Evolutionary conservation across 2,888 invertebrate species (phyloP).

Genomic region (Hyposoter didymator): DNA sequence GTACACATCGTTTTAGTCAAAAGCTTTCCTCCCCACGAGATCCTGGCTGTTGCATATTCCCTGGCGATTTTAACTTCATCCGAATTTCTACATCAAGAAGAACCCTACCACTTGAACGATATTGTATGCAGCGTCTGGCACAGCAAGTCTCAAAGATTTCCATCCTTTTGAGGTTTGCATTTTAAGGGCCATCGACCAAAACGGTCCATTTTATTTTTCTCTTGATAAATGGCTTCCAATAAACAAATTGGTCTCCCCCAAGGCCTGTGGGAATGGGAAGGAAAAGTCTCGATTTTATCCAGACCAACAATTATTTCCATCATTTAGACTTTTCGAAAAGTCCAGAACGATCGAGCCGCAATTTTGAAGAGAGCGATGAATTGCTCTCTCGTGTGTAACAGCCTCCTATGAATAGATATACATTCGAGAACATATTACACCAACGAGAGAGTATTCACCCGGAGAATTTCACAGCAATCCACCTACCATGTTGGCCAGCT

Average conservation of each 20-base stretch:
- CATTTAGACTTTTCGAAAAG: slow-evolving; percentile 21
- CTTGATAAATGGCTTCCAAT: neutral
- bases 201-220: neutral
- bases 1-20: slow-evolving; percentile 33
- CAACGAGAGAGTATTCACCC: slow-evolving; percentile 57
- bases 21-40: slow-evolving; percentile 52
- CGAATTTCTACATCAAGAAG: slow-evolving; percentile 16
- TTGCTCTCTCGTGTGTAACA: slow-evolving; percentile 60
- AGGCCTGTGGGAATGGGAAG: neutral
- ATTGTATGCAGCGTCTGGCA: neutral
- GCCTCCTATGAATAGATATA: slow-evolving; percentile 4
- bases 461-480: slow-evolving; percentile 71
- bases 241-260: neutral
- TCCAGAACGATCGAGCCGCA: slow-evolving; percentile 39
- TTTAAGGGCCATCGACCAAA: neutral
- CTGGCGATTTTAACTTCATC: slow-evolving; percentile 55
- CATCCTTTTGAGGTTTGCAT: neutral
- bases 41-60: slow-evolving; percentile 75
- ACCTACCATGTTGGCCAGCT: slow-evolving; percentile 62
- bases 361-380: slow-evolving; percentile 54
- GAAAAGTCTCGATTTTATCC: neutral
- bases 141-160: neutral
- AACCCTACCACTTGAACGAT: neutral
- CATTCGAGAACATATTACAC: slow-evolving; percentile 33
- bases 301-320: slow-evolving; percentile 36